These are phyloP conservation scores for Whitmania pigra DNA, from an alignment of 1,140 invertebrate genomes.

Conservation along the genomic window DNA sequence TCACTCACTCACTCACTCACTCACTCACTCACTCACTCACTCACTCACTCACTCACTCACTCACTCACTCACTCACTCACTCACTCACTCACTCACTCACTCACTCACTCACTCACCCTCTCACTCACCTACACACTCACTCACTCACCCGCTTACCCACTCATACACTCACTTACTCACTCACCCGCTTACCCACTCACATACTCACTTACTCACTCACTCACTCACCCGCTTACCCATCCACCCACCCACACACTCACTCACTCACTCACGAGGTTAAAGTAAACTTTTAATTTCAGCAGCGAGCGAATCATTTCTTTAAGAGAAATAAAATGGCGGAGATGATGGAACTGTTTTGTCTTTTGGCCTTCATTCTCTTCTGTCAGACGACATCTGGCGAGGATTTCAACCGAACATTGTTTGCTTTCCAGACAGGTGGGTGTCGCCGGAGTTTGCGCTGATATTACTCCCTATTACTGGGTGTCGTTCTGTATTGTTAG, in stretches of 20 bases:
- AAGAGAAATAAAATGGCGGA: no score
- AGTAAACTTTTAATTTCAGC: no score
- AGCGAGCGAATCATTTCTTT: no score
- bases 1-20: constrained; percentile 3
- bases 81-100: constrained; percentile 16
- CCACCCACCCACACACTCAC: constrained; percentile 26
- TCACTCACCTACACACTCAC: constrained; percentile 16
- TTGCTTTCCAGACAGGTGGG: no score
- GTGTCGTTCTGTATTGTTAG: no score
- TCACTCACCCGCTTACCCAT: constrained; percentile 26
- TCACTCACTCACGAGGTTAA: constrained; percentile 20
- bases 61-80: constrained; percentile 14
- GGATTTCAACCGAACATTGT: no score
- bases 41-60: constrained; percentile 12
- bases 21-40: constrained; percentile 9
- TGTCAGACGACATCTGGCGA: no score
- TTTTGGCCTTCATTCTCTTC: no score
- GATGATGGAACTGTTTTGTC: no score
- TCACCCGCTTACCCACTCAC: constrained; percentile 8
- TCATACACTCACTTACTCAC: constrained; percentile 15
- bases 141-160: neutral
- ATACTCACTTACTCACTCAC: constrained; percentile 25
- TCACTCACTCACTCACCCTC: constrained; percentile 19
- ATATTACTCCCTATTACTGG: no score
- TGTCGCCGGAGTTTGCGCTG: no score